Evolutionary conservation across 1,140 invertebrate genomes (phyloP), one percentile per base, ranked within the genome.

Genomic region (Aleiodes sp.): DNA sequence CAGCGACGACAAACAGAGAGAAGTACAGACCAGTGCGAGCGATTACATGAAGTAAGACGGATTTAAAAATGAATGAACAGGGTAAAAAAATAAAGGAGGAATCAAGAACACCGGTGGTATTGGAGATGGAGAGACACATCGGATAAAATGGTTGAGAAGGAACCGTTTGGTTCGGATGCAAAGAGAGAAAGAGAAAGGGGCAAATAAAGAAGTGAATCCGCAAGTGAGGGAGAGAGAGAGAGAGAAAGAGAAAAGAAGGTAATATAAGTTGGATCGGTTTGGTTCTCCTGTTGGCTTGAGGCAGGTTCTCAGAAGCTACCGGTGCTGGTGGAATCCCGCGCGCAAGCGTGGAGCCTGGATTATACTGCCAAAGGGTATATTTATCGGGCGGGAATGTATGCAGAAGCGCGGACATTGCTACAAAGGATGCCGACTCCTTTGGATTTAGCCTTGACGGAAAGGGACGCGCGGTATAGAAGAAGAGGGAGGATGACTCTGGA

Each of bases 321-420:
- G 79, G 78, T 78, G 73, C 78, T 76, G 68, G 74, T 68, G 79
- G 78, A 80, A 80, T 80, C 78, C 74, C 59, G 68, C 31, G 57
- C 57, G 59, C 64, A 65, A 37, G 64, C 57, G 46, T 66, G 75
- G 75, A 80, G 78, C 67, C 78, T 78, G 81, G 83, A 85, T 85
- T 85, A 85, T 83, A 81, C 81, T 84, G 82, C 83, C 82, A 84
- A 84, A 86, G 84, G 82, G 82, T 84, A 84, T 84, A 85, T 85
- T 86, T 86, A 86, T 85, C 83, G 84, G 82, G 82, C 82, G 83
- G 84, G 83, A 83, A 84, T 84, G 82, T 83, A 83, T 84, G 83
- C 83, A 83, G 82, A 85, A 84, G 81, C 82, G 80, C 81, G 82
- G 81, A 82, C 81, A 81, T 84, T 76, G 80, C 70, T 79, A 85